Conservation (phyloP, 2,888 invertebrate species). For the Sinopyrophorus schimmeli region DNA sequence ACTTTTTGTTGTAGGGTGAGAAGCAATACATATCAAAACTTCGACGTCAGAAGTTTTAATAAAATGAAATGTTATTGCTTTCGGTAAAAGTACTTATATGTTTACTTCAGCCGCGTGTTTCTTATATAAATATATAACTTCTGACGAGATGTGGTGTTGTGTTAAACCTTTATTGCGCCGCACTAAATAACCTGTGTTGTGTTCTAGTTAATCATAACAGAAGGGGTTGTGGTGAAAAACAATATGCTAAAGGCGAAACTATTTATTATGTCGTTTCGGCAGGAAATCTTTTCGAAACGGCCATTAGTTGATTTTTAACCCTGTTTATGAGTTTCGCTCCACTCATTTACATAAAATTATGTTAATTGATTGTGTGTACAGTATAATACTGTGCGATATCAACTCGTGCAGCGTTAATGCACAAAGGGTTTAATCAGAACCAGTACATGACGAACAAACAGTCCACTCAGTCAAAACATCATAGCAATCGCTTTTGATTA, state of each 20-base stretch:
- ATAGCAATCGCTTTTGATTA: slow-evolving; percentile 57
- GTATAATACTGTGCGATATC: slow-evolving; percentile 24
- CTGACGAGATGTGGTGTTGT: slow-evolving; percentile 47
- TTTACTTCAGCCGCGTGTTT: slow-evolving; percentile 47
- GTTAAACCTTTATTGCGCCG: slow-evolving; percentile 49
- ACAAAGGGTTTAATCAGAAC: slow-evolving; percentile 48
- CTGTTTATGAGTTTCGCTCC: no score
- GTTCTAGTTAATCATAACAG: slow-evolving; percentile 39
- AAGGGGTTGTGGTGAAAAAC: slow-evolving; percentile 31
- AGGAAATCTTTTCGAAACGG: slow-evolving; percentile 2
- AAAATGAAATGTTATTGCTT: slow-evolving; percentile 29
- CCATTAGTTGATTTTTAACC: no score
- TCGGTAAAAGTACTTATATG: slow-evolving; percentile 35
- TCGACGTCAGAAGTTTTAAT: no score
- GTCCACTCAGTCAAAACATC: slow-evolving; percentile 55
- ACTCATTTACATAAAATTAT: no score
- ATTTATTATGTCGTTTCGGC: not conserved
- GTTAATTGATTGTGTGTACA: slow-evolving; percentile 27
- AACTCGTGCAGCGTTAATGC: slow-evolving; percentile 36
- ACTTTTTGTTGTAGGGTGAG: no score
- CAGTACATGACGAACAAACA: slow-evolving; percentile 49
- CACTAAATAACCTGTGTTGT: slow-evolving; percentile 43
- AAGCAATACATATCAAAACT: no score
- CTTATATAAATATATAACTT: slow-evolving; percentile 49
- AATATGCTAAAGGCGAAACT: no score